Percentiles rank a stretch among this genome's conserved stretches.
Conservation (phyloP, 2,888 invertebrate genomes). For the Apotomis capreana region DNA sequence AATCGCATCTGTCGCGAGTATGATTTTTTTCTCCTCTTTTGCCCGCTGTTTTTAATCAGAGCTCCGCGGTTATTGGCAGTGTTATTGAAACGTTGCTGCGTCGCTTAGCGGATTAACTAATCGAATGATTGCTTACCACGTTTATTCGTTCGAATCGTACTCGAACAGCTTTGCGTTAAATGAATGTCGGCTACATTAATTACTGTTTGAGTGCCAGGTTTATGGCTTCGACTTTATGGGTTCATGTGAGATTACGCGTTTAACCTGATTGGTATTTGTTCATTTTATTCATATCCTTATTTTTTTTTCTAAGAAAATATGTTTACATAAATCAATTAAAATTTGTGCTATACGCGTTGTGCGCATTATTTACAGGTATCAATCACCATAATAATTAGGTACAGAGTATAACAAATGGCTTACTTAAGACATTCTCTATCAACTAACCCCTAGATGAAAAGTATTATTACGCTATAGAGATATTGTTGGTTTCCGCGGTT, state of each 20-base stretch:
- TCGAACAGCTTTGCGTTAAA: constrained; percentile 69
- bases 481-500: too few species aligned
- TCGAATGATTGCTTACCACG: constrained; percentile 73
- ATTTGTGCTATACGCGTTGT: too few species aligned
- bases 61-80: constrained; percentile 55
- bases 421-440: too few species aligned
- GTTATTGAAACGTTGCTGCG: constrained; percentile 59
- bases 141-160: constrained; percentile 63
- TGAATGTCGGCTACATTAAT: constrained; percentile 76
- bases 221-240: constrained; percentile 73
- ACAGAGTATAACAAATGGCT: too few species aligned
- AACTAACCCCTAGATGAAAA: too few species aligned
- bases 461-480: too few species aligned
- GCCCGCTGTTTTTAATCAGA: constrained; percentile 64
- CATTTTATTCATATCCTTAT: constrained; percentile 46
- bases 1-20: constrained; percentile 68
- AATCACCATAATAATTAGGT: too few species aligned
- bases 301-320: background rate
- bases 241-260: constrained; percentile 72
- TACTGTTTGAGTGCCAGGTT: constrained; percentile 75
- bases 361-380: too few species aligned
- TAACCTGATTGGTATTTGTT: constrained; percentile 59
- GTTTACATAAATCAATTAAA: background rate
- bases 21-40: constrained; percentile 53
- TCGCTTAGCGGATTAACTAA: constrained; percentile 69